Evolutionary conservation across 1,140 invertebrate genomes (phyloP).

Genomic region (Ostrea denselamellosa): DNA sequence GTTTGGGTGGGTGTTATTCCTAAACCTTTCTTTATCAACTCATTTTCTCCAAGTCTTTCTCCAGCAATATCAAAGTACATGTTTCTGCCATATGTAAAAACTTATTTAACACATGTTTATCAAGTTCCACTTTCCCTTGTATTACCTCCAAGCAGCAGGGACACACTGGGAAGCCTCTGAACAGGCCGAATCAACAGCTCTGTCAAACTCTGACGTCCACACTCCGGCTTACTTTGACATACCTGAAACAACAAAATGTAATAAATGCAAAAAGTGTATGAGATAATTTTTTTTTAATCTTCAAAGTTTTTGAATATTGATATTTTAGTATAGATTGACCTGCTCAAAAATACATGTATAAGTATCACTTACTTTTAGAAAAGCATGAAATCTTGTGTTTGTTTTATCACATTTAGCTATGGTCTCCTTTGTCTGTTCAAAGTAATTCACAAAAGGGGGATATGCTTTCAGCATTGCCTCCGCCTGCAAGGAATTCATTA

Average conservation of each 20-base stretch:
- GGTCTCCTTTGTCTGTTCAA: conserved; percentile 97
- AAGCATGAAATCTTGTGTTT: conserved; percentile 97
- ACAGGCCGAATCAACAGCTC: conserved; percentile 97
- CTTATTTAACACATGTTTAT: too few species aligned
- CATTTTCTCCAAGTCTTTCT: background rate
- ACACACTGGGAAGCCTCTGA: conserved; percentile 96
- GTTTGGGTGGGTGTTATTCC: background rate
- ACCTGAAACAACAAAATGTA: conserved; percentile 62
- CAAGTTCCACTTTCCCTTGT: background rate
- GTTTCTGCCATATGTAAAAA: too few species aligned
- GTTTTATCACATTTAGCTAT: conserved; percentile 92
- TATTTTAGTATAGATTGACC: too few species aligned
- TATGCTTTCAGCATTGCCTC: conserved; percentile 92
- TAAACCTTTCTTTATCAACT: background rate
- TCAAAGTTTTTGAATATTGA: background rate
- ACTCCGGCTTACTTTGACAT: conserved; percentile 86
- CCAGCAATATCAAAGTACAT: too few species aligned
- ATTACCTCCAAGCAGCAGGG: conserved; percentile 92
- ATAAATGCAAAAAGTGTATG: background rate
- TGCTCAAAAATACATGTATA: too few species aligned
- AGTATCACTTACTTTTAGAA: conserved; percentile 89
- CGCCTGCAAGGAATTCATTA: conserved; percentile 71
- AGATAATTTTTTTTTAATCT: background rate
- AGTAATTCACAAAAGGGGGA: conserved; percentile 98
- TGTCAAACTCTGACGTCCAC: conserved; percentile 94